Evolutionary conservation across 2,797 vertebrate genomes (phyloP), one percentile per base, ranked within the genome.

Genomic region (Falco berigora): DNA sequence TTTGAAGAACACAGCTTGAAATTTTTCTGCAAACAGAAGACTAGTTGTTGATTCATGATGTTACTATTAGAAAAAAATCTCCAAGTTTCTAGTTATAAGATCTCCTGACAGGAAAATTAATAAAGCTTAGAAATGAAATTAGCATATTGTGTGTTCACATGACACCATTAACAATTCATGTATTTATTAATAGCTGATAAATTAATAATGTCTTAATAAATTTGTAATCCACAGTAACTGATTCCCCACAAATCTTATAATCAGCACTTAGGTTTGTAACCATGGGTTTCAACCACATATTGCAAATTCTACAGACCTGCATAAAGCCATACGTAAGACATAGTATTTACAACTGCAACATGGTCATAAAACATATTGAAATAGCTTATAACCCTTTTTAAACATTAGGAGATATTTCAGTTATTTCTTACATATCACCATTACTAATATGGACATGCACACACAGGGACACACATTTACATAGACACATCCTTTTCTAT

Each of bases 1-100:
- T 84, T 75, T 83, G 72, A 93, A 91, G 49, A 42, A 42, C 53
- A 90, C 40, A 86, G 32, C 55, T 63, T 86, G 24, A 94, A 59
- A 19, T 50, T 96, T 72, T 87, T 64, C 49, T 71, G 52, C 22
- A 46, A 87, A 91, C 32, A 74, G 71, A 93, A 89, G 28, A 56
- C 40, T 76, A 93, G 74, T 50, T 93, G 58, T 22, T 63, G 61
- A 78, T 88, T 88, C 34, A 66, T 36, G 4, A 71, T 38, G 25
- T 16, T 76, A 82, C 8, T 2, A 40, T 22, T 63, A 76, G 30
- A 15, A 73, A 92, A 81, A 79, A 83, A 55, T 2, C 1, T 16
- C 21, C 14, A 93, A 64, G 19, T 84, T 53, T 78, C 34, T 66
- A 90, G 32, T 42, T 22, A 53, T 61, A 73, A 75, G 8, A 63